Evolutionary conservation across 2,888 invertebrate genomes (phyloP), one percentile per base, ranked within the genome.

Genomic region (Rhabditophanes sp.): DNA sequence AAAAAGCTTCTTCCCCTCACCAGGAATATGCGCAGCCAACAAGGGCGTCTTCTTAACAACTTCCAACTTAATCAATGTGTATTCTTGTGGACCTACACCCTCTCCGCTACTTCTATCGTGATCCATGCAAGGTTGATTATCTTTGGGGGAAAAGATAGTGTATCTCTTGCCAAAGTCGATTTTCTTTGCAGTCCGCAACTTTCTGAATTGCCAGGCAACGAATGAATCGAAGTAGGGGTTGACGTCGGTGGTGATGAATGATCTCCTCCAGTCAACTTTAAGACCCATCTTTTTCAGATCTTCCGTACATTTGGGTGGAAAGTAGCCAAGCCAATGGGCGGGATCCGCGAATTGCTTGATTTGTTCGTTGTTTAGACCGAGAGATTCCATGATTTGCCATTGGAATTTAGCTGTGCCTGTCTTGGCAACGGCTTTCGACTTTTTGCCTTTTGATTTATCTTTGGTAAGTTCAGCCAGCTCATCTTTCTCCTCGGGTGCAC

Each of bases 51-150:
- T 23, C 9, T 24, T 18, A 16, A 47, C 8, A 3, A 87, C 68
- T 67, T 78, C 77, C 78, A 99, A 79, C 71, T 96, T 96, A 40
- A 99, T 76, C 1, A 96, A 72, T 2, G 88, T 90, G 64, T 96
- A 99, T 67, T 96, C 96, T 67, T 90, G 90, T 1, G 90, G 85
- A 0, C 85, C 93, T 3, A 90, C 90, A 28, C 90, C 93, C 67
- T 99, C 96, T 0, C 96, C 96, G 2, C 78, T 73, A 24, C 82
- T 78, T 52, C 96, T 75, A 67, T 99, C 96, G 65, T 99, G 96
- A 68, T 99, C 96, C 96, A 99, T 96, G 66, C 96, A 99, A 0
- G 96, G 93, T 66, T 99, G 96, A 6, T 79, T 79, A 69, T 99
- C 96, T 59, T 80, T 76, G 0, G 90, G 87, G 0, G 90, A 93